These are phyloP conservation scores for Hippocampus barbouri DNA, from an alignment of 2,113 vertebrate genomes.

Conservation along the genomic window DNA sequence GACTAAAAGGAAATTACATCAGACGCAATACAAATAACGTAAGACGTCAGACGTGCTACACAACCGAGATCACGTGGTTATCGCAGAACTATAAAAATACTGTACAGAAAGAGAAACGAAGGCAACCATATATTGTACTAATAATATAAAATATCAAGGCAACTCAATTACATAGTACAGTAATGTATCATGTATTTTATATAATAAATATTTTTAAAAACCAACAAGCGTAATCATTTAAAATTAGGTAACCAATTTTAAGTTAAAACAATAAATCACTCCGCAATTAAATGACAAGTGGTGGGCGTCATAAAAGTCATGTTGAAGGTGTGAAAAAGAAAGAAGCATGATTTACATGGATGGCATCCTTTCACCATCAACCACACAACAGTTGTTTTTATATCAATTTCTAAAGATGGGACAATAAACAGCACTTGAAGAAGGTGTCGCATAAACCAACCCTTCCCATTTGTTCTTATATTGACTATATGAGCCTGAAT, in stretches of 20 bases:
- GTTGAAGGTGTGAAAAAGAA: not conserved
- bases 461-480: not conserved
- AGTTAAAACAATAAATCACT: not conserved
- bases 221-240: too few relatives aligned
- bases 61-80: too few relatives aligned
- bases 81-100: too few relatives aligned
- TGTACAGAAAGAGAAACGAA: too few relatives aligned
- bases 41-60: too few relatives aligned
- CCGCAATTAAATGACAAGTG: not conserved
- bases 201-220: too few relatives aligned
- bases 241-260: not conserved
- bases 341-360: not conserved
- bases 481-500: not conserved
- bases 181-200: too few relatives aligned
- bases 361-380: not conserved
- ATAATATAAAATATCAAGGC: not conserved
- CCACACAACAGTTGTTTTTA: not conserved
- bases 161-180: not conserved
- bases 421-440: not conserved
- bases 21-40: too few relatives aligned
- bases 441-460: not conserved
- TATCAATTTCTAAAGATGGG: not conserved
- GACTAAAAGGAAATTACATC: too few relatives aligned
- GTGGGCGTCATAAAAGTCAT: not conserved
- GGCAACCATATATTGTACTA: too few relatives aligned